Percentiles rank a stretch among this genome's conserved stretches.
phyloP scores from a whole-genome alignment of 2,888 invertebrate genomes.

The Physocephala rufipes region DNA sequence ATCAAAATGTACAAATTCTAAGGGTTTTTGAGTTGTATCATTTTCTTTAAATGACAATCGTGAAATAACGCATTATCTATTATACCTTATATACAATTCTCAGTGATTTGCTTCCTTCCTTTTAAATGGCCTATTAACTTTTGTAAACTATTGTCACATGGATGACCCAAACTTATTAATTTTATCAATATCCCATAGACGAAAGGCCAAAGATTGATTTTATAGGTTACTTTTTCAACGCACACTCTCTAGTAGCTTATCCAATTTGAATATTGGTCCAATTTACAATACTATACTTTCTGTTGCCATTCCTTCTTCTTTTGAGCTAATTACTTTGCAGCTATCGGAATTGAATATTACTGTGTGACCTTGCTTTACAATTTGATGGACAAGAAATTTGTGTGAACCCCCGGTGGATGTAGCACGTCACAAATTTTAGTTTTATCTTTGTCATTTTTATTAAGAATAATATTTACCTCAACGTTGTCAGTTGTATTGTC shows the following conservation, averaged over 20 bases:
- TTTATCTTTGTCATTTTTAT: too few relatives aligned
- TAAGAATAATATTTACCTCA: too few relatives aligned
- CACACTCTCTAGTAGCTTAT: neutral
- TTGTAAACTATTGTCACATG: conserved; percentile 3
- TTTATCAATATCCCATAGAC: too few relatives aligned
- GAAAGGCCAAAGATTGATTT: conserved; percentile 6
- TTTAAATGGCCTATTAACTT: neutral
- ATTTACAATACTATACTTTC: neutral
- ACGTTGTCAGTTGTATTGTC: too few relatives aligned
- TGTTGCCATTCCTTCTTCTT: neutral
- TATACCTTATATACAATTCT: too few relatives aligned
- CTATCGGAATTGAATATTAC: conserved; percentile 6
- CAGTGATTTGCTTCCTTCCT: neutral
- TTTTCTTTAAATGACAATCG: neutral
- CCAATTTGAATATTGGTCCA: conserved; percentile 1
- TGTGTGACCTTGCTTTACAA: conserved; percentile 12
- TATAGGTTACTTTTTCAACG: neutral
- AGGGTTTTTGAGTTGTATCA: conserved; percentile 28
- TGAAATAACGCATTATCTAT: neutral
- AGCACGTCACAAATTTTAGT: too few relatives aligned
- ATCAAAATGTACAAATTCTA: conserved; percentile 37
- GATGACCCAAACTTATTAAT: conserved; percentile 1
- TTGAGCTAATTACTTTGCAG: neutral
- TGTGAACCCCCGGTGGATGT: too few relatives aligned
- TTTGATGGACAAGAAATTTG: too few relatives aligned